Evolutionary conservation across 2,888 invertebrate species (phyloP).

Genomic region (Lutraria lutraria): DNA sequence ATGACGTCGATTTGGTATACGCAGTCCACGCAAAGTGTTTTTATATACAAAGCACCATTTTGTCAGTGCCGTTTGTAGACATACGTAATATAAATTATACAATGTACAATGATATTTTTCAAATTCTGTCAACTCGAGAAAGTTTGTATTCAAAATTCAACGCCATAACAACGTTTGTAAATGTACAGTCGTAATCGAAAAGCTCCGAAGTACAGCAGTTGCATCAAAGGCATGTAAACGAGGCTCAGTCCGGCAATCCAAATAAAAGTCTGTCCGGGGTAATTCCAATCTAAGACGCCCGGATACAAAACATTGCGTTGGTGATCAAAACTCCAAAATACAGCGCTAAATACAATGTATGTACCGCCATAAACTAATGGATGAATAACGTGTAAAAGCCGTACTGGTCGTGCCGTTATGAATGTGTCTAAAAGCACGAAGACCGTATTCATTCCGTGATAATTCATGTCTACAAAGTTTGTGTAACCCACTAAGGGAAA

Average conservation of each 20-base stretch:
- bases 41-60: too few relatives aligned
- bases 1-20: too few relatives aligned
- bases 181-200: slow-evolving; percentile 68
- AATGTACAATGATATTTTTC: too few relatives aligned
- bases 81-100: too few relatives aligned
- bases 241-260: slow-evolving; percentile 67
- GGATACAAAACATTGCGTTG: slow-evolving; percentile 80
- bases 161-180: background rate
- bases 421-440: slow-evolving; percentile 76
- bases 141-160: background rate
- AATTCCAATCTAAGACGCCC: slow-evolving; percentile 83
- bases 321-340: slow-evolving; percentile 81
- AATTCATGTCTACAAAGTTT: slow-evolving; percentile 72
- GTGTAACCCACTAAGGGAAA: slow-evolving; percentile 67
- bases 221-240: slow-evolving; percentile 72
- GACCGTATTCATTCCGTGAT: slow-evolving; percentile 78
- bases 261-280: slow-evolving; percentile 71
- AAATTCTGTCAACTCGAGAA: too few relatives aligned
- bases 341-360: slow-evolving; percentile 76
- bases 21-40: too few relatives aligned
- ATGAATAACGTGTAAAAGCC: slow-evolving; percentile 78
- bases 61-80: too few relatives aligned
- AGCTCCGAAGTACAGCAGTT: slow-evolving; percentile 72
- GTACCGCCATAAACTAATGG: slow-evolving; percentile 73
- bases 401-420: slow-evolving; percentile 77